Evolutionary conservation across 2,888 invertebrate genomes (phyloP).

Genomic region (Acheta domesticus): DNA sequence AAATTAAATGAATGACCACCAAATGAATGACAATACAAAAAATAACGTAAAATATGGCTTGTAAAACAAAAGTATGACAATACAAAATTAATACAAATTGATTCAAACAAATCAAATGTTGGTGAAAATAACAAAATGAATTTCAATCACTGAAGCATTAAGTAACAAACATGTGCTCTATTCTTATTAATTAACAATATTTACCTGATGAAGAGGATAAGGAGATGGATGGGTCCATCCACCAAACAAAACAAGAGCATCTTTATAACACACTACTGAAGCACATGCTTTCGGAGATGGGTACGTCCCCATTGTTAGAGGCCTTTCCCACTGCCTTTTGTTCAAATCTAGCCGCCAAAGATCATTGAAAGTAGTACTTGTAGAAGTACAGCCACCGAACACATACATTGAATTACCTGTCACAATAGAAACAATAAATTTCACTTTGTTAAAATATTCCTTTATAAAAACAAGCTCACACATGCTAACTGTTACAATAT

Average conservation of each 20-base stretch:
- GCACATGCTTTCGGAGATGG: conserved; percentile 96
- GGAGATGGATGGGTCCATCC: conserved; percentile 93
- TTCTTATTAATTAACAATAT: not conserved
- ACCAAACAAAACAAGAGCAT: conserved; percentile 83
- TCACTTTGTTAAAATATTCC: not conserved
- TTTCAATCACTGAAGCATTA: too few species aligned
- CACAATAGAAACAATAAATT: conserved; percentile 33
- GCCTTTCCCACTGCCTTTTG: conserved; percentile 78
- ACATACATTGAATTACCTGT: conserved; percentile 81
- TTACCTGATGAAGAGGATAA: conserved; percentile 75
- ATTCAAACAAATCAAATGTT: too few species aligned
- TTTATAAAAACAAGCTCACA: not conserved
- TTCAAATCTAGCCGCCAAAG: conserved; percentile 90
- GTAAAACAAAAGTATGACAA: too few species aligned
- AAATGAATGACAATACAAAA: too few species aligned
- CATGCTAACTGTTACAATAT: not conserved
- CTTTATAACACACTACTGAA: conserved; percentile 82
- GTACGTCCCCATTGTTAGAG: conserved; percentile 79
- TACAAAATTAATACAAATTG: too few species aligned
- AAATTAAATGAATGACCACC: conserved; percentile 36
- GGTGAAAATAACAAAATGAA: too few species aligned
- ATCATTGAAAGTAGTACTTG: conserved; percentile 94
- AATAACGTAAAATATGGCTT: too few species aligned
- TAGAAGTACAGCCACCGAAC: conserved; percentile 93
- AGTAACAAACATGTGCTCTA: too few species aligned